Evolutionary conservation across 2,888 invertebrate genomes (phyloP).

Genomic region (Odontocolon sp.): DNA sequence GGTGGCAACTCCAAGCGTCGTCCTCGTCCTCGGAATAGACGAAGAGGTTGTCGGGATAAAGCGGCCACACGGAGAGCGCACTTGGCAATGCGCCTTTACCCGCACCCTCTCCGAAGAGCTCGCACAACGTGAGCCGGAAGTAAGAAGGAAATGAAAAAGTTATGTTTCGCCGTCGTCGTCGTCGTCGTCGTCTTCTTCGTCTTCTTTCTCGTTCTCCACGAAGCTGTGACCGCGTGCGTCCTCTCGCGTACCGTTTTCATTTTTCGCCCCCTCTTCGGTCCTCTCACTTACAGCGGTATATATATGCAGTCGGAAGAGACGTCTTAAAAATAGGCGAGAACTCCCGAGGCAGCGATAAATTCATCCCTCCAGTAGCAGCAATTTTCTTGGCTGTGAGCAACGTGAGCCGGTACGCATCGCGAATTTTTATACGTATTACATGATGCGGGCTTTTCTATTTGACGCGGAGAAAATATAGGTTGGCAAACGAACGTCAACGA

Average conservation of each 20-base stretch:
- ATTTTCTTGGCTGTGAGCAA: constrained; percentile 20
- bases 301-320: constrained; percentile 14
- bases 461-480: not conserved
- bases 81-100: constrained; percentile 49
- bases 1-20: constrained; percentile 58
- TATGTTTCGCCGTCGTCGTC: constrained; percentile 69
- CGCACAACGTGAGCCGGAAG: constrained; percentile 72
- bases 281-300: constrained; percentile 31
- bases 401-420: not conserved
- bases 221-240: constrained; percentile 1
- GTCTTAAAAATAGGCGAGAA: constrained; percentile 41
- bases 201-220: constrained; percentile 48
- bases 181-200: constrained; percentile 46
- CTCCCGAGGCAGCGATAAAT: constrained; percentile 35
- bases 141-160: constrained; percentile 79
- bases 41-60: constrained; percentile 52
- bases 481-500: not conserved
- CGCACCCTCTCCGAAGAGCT: constrained; percentile 58
- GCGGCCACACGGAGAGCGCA: constrained; percentile 37
- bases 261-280: constrained; percentile 54
- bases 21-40: constrained; percentile 30
- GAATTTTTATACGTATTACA: not conserved
- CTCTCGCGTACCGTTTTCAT: constrained; percentile 54
- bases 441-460: not conserved
- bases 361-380: constrained; percentile 9